A percentile compares a stretch with the other conserved stretches of the same genome.
phyloP scores from a whole-genome alignment of 2,797 vertebrate genomes.

The Syngnathus acus region DNA sequence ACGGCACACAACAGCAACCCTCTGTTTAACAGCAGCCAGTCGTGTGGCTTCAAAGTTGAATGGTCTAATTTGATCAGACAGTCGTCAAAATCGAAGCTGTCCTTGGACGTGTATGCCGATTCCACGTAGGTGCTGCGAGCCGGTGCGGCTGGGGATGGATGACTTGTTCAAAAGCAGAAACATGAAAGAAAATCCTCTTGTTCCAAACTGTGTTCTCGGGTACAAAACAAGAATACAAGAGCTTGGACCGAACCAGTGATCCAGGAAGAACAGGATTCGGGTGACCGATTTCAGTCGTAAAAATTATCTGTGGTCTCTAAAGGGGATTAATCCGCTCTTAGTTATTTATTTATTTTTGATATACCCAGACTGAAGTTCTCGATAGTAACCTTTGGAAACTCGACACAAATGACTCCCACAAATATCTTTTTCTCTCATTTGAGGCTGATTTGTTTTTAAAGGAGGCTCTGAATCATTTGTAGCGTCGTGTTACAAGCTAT shows the following conservation, averaged over 20 bases:
- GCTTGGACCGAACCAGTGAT: background rate
- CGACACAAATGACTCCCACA: too few species aligned
- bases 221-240: background rate
- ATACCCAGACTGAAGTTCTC: background rate
- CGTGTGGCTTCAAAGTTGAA: background rate
- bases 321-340: background rate
- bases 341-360: background rate
- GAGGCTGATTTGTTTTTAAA: too few species aligned
- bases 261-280: background rate
- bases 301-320: background rate
- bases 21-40: background rate
- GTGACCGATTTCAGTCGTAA: background rate
- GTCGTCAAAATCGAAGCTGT: background rate
- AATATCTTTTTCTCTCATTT: too few species aligned
- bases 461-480: background rate
- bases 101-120: background rate
- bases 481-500: background rate
- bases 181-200: background rate
- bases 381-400: background rate
- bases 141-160: background rate
- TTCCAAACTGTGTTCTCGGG: background rate
- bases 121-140: background rate
- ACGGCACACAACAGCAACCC: background rate
- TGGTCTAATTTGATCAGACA: background rate
- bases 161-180: slow-evolving; percentile 2